Conservation (phyloP, 2,888 invertebrate genomes). For the Plebejus argus region DNA sequence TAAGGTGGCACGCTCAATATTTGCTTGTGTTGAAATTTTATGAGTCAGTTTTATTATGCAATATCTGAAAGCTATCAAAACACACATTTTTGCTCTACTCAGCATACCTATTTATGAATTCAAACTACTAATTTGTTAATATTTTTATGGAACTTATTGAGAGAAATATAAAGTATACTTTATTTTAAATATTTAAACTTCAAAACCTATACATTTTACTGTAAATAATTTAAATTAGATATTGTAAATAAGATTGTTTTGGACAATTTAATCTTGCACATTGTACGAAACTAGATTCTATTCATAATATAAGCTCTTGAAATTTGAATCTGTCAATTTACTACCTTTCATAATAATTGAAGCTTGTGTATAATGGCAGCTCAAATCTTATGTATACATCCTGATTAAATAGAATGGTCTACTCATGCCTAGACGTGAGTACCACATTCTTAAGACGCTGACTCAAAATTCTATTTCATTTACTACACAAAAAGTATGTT, state of each 20-base stretch:
- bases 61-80: neutral
- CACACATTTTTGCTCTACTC: neutral
- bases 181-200: neutral
- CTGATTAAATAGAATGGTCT: no score
- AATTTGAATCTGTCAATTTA: neutral
- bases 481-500: no score
- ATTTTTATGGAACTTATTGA: neutral
- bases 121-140: neutral
- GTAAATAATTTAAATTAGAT: conserved; percentile 7
- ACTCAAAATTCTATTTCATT: neutral
- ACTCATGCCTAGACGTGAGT: no score
- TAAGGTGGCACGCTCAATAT: neutral
- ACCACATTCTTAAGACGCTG: no score
- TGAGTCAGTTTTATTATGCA: neutral
- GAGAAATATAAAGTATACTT: neutral
- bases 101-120: neutral
- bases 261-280: neutral
- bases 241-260: conserved; percentile 13
- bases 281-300: neutral
- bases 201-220: neutral
- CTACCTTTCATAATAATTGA: neutral
- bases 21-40: neutral
- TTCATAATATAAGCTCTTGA: neutral
- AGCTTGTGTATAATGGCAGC: no score
- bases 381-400: no score